phyloP scores from a whole-genome alignment of 1,140 invertebrate species.

The Drosophila guanche region DNA sequence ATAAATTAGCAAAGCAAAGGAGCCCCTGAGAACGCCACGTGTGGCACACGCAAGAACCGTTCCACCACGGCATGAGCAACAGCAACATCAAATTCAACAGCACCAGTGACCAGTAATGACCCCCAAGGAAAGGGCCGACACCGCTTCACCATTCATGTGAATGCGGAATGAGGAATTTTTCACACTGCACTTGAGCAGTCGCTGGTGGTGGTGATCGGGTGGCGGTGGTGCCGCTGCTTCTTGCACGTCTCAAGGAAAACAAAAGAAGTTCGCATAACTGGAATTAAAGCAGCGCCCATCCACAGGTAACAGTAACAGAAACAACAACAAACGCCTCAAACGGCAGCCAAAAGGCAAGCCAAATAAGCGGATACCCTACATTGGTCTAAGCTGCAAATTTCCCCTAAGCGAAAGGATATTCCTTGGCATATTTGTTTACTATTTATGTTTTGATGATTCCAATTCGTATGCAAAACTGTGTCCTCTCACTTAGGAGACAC shows the following conservation, averaged over 20 bases:
- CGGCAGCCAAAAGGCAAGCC: conserved; percentile 5
- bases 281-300: conserved; percentile 70
- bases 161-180: conserved; percentile 67
- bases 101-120: conserved; percentile 79
- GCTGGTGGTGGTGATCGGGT: background rate
- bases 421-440: background rate
- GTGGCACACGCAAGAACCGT: conserved; percentile 69
- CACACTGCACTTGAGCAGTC: conserved; percentile 63
- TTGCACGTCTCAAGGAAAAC: conserved; percentile 42
- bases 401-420: no score
- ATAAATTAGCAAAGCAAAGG: conserved; percentile 62
- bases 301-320: conserved; percentile 40
- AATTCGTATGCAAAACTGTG: no score
- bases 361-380: no score
- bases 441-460: no score
- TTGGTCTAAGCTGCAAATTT: no score
- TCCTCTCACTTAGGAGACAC: no score
- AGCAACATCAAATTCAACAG: no score
- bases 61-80: conserved; percentile 25
- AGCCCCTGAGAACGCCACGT: conserved; percentile 60
- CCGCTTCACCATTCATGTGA: conserved; percentile 58
- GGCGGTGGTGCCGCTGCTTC: background rate
- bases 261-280: conserved; percentile 80
- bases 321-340: conserved; percentile 44
- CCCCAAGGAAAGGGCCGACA: conserved; percentile 57